A percentile compares a stretch with the other conserved stretches of the same genome.
phyloP scores from a whole-genome alignment of 2,797 vertebrate species.

The Vespertilio murinus region DNA sequence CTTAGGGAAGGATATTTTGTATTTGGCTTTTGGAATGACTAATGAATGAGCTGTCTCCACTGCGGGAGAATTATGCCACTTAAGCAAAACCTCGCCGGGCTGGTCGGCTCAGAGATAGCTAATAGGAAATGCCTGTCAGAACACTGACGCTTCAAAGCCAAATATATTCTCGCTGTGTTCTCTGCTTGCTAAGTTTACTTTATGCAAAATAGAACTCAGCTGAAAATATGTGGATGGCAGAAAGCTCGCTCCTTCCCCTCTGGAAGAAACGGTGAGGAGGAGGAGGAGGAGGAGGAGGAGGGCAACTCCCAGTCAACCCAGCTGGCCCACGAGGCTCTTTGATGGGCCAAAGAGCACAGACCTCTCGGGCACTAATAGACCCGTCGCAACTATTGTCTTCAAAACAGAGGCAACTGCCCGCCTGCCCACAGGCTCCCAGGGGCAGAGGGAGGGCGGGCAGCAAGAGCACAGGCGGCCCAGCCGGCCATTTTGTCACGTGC shows the following conservation, averaged over 20 bases:
- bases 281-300: not conserved
- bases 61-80: slow-evolving; percentile 86
- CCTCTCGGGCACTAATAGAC: not conserved
- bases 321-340: not conserved
- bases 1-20: slow-evolving; percentile 84
- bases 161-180: slow-evolving; percentile 87
- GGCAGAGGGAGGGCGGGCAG: not conserved
- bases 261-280: not conserved
- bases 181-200: slow-evolving; percentile 86
- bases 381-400: not conserved
- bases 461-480: not conserved
- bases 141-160: slow-evolving; percentile 87
- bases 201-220: slow-evolving; percentile 87
- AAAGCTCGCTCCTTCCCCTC: slow-evolving; percentile 72
- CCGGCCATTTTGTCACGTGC: not conserved
- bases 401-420: not conserved
- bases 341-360: not conserved
- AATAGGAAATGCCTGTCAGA: slow-evolving; percentile 89
- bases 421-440: not conserved
- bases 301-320: not conserved
- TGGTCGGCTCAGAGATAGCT: slow-evolving; percentile 82
- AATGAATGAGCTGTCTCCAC: slow-evolving; percentile 87
- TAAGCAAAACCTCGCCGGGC: slow-evolving; percentile 85
- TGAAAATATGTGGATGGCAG: slow-evolving; percentile 85
- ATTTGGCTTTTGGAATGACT: slow-evolving; percentile 86